Percentiles rank a stretch among this genome's conserved stretches.
phyloP scores from a whole-genome alignment of 2,888 invertebrate genomes.

The Apotomis betuletana region DNA sequence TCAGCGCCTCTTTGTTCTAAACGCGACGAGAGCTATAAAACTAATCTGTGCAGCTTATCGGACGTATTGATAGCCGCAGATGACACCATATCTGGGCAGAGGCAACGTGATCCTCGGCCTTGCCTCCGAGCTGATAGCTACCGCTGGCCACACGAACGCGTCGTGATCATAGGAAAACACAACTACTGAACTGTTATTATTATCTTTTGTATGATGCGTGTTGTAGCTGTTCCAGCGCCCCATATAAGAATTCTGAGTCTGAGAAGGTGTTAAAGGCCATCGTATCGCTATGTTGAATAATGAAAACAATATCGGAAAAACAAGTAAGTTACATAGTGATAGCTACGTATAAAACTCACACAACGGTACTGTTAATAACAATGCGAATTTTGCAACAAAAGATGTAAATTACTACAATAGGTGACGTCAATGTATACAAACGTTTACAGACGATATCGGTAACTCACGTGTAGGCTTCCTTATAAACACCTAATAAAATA shows the following conservation, averaged over 20 bases:
- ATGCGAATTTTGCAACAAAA: slow-evolving; percentile 33
- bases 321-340: slow-evolving; percentile 28
- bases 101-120: slow-evolving; percentile 39
- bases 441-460: slow-evolving; percentile 35
- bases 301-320: not conserved
- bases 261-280: not conserved
- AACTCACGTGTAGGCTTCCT: slow-evolving; percentile 4
- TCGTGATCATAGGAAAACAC: slow-evolving; percentile 49
- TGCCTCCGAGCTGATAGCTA: slow-evolving; percentile 42
- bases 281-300: not conserved
- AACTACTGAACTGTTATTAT: not conserved
- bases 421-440: slow-evolving; percentile 36
- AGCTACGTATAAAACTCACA: slow-evolving; percentile 23
- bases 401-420: slow-evolving; percentile 36
- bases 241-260: too few species aligned
- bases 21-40: slow-evolving; percentile 19
- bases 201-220: not conserved
- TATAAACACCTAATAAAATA: slow-evolving; percentile 25
- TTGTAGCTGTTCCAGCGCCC: too few species aligned
- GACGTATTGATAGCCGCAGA: slow-evolving; percentile 27
- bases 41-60: slow-evolving; percentile 30
- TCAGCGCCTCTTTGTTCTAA: slow-evolving; percentile 1
- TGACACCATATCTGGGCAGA: slow-evolving; percentile 23
- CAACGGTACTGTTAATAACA: slow-evolving; percentile 18
- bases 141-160: slow-evolving; percentile 51